These are phyloP conservation scores for Amaurobius ferox DNA, from an alignment of 2,888 invertebrate species.

Conservation along the genomic window DNA sequence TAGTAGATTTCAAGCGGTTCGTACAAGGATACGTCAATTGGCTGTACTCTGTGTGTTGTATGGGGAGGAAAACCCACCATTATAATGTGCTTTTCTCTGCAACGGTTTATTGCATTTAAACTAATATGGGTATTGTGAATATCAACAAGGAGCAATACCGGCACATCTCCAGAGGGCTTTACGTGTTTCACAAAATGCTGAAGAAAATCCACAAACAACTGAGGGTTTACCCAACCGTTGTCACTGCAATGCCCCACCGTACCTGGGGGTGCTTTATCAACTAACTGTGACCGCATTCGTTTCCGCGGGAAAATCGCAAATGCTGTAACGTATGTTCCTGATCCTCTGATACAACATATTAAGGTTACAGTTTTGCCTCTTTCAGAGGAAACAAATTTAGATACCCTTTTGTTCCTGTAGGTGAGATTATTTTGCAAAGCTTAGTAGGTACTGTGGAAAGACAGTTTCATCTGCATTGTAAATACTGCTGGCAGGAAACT, in stretches of 20 bases:
- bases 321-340: not conserved
- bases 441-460: constrained; percentile 9
- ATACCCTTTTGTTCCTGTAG: constrained; percentile 8
- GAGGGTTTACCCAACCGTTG: not conserved
- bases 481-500: too few species aligned
- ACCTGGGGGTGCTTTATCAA: too few species aligned
- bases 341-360: not conserved
- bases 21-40: not conserved
- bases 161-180: not conserved
- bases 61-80: too few species aligned
- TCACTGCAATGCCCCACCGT: too few species aligned
- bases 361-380: not conserved
- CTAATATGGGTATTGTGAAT: not conserved
- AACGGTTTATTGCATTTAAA: not conserved
- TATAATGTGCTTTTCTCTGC: not conserved
- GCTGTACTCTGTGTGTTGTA: not conserved
- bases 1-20: not conserved
- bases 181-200: too few species aligned
- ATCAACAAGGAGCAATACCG: not conserved
- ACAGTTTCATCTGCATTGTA: constrained; percentile 10
- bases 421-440: not conserved
- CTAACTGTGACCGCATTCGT: too few species aligned
- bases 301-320: not conserved
- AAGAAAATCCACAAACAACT: not conserved
- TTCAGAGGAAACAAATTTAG: not conserved